phyloP scores from a whole-genome alignment of 2,888 invertebrate species.

The Lottia scabra region DNA sequence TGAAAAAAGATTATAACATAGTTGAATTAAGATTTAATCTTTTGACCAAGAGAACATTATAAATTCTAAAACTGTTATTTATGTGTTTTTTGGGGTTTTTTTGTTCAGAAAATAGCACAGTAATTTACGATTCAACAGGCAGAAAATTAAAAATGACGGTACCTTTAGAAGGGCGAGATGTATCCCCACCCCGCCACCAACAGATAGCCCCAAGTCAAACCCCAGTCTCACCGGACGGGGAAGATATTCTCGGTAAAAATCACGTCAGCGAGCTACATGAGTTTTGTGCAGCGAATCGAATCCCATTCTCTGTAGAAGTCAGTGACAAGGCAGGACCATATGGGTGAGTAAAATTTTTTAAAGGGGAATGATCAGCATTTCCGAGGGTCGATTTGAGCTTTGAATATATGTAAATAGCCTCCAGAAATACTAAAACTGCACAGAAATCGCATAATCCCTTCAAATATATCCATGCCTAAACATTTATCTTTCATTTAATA shows the following conservation, averaged over 20 bases:
- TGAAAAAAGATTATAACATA: too few species aligned
- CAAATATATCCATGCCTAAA: too few species aligned
- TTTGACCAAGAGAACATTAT: too few species aligned
- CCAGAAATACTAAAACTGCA: too few species aligned
- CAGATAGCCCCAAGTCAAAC: background rate
- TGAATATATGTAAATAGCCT: too few species aligned
- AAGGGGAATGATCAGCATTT: too few species aligned
- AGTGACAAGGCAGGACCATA: constrained; percentile 45
- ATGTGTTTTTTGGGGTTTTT: too few species aligned
- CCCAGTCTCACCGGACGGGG: background rate
- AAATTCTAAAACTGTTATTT: too few species aligned
- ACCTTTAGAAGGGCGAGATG: background rate
- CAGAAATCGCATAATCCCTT: too few species aligned
- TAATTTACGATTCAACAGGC: constrained; percentile 41
- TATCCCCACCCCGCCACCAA: background rate
- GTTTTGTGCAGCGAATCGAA: constrained; percentile 40
- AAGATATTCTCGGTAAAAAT: constrained; percentile 31
- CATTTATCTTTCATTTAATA: too few species aligned
- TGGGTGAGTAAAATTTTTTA: constrained; percentile 44
- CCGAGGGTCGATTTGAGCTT: too few species aligned
- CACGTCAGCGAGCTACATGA: constrained; percentile 45
- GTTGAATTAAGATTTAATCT: too few species aligned
- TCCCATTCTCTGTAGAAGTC: constrained; percentile 42
- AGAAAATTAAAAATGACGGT: constrained; percentile 28
- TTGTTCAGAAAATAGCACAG: background rate